phyloP scores from a whole-genome alignment of 2,888 invertebrate genomes.

The Meloe dianella region DNA sequence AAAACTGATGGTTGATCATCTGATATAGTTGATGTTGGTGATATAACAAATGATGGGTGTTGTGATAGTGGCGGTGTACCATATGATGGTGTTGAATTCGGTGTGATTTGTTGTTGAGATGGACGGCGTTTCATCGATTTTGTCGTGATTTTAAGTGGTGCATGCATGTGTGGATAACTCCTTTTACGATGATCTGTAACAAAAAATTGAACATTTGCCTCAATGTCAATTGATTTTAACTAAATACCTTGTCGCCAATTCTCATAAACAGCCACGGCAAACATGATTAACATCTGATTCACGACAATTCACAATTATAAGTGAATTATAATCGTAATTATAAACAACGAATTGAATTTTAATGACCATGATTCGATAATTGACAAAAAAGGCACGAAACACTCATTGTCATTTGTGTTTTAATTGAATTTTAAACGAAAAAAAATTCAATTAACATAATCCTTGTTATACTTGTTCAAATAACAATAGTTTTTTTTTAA shows the following conservation, averaged over 20 bases:
- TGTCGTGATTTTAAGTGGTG: conserved; percentile 66
- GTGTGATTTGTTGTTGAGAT: conserved; percentile 43
- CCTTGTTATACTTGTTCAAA: too few relatives aligned
- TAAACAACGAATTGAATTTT: not conserved
- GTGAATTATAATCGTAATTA: not conserved
- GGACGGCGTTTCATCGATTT: conserved; percentile 63
- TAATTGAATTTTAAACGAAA: not conserved
- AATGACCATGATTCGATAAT: not conserved
- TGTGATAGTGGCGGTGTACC: conserved; percentile 37
- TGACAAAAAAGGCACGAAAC: not conserved
- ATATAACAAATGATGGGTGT: conserved; percentile 28
- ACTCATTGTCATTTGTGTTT: not conserved
- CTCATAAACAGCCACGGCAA: not conserved
- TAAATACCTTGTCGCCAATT: conserved; percentile 7
- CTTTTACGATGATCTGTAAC: conserved; percentile 67
- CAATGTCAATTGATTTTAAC: not conserved
- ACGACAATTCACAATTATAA: not conserved
- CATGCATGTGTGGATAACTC: conserved; percentile 69
- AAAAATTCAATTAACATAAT: not conserved
- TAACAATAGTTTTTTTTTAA: too few relatives aligned
- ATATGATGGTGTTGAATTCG: conserved; percentile 35
- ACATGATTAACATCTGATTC: not conserved
- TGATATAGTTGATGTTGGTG: conserved; percentile 29
- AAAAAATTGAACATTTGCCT: conserved; percentile 24
- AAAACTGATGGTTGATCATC: not conserved